Base-by-base conservation (phyloP, 2,797 vertebrate genomes). In the Leptoclinus maculatus region DNA sequence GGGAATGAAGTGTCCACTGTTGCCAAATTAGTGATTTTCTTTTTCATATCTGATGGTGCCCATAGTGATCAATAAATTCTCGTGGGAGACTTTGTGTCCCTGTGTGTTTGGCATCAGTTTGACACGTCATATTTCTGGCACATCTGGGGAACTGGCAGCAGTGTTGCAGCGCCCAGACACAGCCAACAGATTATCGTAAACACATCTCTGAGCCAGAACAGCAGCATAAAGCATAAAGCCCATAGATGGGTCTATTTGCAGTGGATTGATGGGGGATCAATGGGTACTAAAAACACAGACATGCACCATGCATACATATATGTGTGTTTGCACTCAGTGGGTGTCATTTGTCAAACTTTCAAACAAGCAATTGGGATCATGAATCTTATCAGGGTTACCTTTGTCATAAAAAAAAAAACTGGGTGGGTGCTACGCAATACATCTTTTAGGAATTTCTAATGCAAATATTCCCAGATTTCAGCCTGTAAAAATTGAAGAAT, bases 91-190 rank as follows among this genome's bases (percentile, higher is more conserved):
- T 51, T 47, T 16, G 51, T 58, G 78, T 82, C 70, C 63, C 66
- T 39, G 49, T 70, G 69, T 70, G 66, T 57, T 74, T 76, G 78
- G 83, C 83, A 70, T 74, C 74, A 51, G 59, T 68, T 75, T 85
- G 85, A 88, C 76, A 80, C 54, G 32, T 84, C 80, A 80, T 75
- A 84, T 89, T 89, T 81, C 65, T 59, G 73, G 34, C 73, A 78
- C 87, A 91, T 87, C 85, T 88, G 86, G 81, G 77, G 49, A 60
- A 45, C 66, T 78, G 76, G 79, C 83, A 85, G 77, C 66, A 59
- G 69, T 7, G 60, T 47, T 49, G 12, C 63, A 16, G 36, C 2
- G 14, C 32, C 39, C 43, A 59, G 14, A 70, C 54, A 29, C 65
- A 53, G 79, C 79, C 71, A 86, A 78, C 49, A 84, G 74, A 83